These are phyloP conservation scores for Blastobasis adustella DNA, from an alignment of 2,888 invertebrate species.

Conservation along the genomic window DNA sequence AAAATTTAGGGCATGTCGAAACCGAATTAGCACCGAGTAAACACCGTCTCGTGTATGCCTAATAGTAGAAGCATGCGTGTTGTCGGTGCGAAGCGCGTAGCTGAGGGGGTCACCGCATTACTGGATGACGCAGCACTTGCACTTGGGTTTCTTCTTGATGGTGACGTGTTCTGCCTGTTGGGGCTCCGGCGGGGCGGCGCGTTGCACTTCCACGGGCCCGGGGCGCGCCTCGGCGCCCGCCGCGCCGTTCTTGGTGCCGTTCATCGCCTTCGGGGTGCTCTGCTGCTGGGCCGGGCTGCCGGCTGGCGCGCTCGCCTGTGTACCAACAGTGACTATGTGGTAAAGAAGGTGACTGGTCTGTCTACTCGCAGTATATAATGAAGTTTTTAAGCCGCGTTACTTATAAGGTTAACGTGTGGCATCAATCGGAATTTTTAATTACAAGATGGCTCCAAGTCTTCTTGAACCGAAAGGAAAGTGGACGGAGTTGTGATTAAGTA, in stretches of 20 bases:
- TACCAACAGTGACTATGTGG: slow-evolving; percentile 1
- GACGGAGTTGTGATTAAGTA: too few species aligned
- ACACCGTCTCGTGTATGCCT: slow-evolving; percentile 36
- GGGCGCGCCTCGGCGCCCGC: slow-evolving; percentile 47
- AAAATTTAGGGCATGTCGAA: slow-evolving; percentile 23
- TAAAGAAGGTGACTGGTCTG: neutral
- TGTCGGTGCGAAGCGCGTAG: slow-evolving; percentile 34
- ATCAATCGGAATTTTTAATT: too few species aligned
- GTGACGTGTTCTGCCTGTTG: slow-evolving; percentile 93
- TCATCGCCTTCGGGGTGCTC: slow-evolving; percentile 55
- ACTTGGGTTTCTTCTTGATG: slow-evolving; percentile 96
- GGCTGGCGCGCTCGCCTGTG: slow-evolving; percentile 50
- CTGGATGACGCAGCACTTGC: slow-evolving; percentile 95
- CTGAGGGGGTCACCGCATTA: slow-evolving; percentile 54
- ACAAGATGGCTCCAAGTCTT: too few species aligned
- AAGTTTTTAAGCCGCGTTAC: too few species aligned
- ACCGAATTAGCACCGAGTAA: slow-evolving; percentile 61
- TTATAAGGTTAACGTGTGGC: too few species aligned
- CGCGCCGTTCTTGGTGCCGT: slow-evolving; percentile 67
- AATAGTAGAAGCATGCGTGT: slow-evolving; percentile 37
- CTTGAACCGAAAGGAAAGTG: too few species aligned
- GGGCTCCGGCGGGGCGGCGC: slow-evolving; percentile 84
- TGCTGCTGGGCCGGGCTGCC: slow-evolving; percentile 48
- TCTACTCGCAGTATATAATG: neutral
- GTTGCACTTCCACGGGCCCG: slow-evolving; percentile 81